These are phyloP conservation scores for Sminthopsis crassicaudata DNA, from an alignment of 2,113 vertebrate species.

Conservation along the genomic window DNA sequence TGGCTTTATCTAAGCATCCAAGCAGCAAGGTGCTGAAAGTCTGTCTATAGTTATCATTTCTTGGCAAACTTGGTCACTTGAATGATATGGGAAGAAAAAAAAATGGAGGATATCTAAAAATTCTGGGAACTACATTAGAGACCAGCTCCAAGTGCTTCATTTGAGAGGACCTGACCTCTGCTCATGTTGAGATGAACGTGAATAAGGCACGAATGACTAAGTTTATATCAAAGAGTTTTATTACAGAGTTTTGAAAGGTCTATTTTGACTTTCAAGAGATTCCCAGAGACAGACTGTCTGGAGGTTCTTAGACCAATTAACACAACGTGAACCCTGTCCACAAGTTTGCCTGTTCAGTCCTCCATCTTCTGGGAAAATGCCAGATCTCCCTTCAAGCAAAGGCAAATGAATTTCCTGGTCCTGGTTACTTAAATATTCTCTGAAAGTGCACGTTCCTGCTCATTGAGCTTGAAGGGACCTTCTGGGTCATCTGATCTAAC, in stretches of 20 bases:
- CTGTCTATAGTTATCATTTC: slow-evolving; percentile 13
- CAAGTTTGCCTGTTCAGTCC: slow-evolving; percentile 52
- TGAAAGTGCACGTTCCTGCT: background rate
- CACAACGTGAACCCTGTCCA: slow-evolving; percentile 11
- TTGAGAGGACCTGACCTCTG: slow-evolving; percentile 9
- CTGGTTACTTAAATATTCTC: background rate
- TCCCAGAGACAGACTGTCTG: slow-evolving; percentile 31
- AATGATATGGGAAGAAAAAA: slow-evolving; percentile 21
- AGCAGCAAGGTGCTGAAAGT: background rate
- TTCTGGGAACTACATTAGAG: background rate
- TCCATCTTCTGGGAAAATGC: slow-evolving; percentile 33
- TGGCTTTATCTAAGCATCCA: background rate
- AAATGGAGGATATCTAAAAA: background rate
- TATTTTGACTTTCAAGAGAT: slow-evolving; percentile 66
- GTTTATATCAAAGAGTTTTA: slow-evolving; percentile 68
- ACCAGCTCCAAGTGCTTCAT: background rate
- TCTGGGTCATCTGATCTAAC: background rate
- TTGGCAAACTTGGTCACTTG: background rate
- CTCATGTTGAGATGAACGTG: slow-evolving; percentile 29
- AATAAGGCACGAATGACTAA: slow-evolving; percentile 58
- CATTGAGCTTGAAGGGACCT: background rate
- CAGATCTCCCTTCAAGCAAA: background rate
- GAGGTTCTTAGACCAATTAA: slow-evolving; percentile 50
- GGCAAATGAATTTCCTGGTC: background rate
- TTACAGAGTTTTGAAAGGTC: slow-evolving; percentile 51